Evolutionary conservation across 2,797 vertebrate genomes (phyloP), one percentile per base, ranked within the genome.

Genomic region (Avahi laniger): DNA sequence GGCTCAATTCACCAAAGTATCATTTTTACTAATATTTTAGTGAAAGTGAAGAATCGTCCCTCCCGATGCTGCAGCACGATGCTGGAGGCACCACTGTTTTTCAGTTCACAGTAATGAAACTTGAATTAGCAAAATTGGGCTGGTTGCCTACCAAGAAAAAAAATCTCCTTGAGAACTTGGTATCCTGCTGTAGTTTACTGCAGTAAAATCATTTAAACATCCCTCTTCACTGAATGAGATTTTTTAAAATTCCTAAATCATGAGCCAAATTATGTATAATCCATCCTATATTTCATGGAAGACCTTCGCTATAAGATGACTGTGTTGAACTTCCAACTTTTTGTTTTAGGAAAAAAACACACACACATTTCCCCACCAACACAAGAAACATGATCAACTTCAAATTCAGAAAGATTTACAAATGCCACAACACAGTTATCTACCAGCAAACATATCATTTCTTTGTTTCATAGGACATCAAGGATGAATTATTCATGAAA

Each of bases 401-500:
- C 79, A 81, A 95, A 96, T 97, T 95, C 96, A 73, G 75, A 48
- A 91, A 65, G 92, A 75, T 57, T 96, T 96, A 96, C 97, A 98
- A 97, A 94, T 65, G 96, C 93, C 76, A 83, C 92, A 97, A 75
- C 93, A 80, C 82, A 82, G n/a, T 93, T 97, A 97, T 88, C 95
- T 96, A 95, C 92, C 82, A 96, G 91, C 33, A 98, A 98, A 98
- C 91, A 86, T 96, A 94, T 87, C 95, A 94, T 97, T 97, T 98
- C 91, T 98, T 98, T 98, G 96, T 98, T 98, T 97, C 54, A 14
- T 65, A 52, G 92, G 94, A 30, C 67, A 93, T 73, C 93, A 91
- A 69, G 28, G 70, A 98, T 97, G 85, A 98, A 97, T 98, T 97
- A 98, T 98, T 98, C 97, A 98, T 97, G 96, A 98, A 92, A 88